phyloP scores from a whole-genome alignment of 1,140 invertebrate species.

The Arctopsyche grandis region DNA sequence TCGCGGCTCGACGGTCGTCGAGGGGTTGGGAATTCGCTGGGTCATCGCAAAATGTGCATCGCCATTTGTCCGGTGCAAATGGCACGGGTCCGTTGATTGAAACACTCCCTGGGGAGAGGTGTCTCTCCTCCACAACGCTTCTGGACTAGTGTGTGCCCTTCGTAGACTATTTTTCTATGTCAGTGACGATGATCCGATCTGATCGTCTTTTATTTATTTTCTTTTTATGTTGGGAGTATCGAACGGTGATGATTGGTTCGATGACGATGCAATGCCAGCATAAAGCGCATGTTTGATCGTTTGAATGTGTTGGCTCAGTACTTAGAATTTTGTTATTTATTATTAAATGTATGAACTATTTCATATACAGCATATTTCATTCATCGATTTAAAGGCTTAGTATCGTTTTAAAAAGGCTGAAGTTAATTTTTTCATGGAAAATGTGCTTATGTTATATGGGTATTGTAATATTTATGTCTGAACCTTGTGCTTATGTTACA shows the following conservation, averaged over 20 bases:
- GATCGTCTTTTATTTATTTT: slow-evolving; percentile 6
- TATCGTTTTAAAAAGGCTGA: no score
- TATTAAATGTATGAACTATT: no score
- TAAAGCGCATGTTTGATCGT: background rate
- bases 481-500: no score
- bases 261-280: slow-evolving; percentile 45
- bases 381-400: no score
- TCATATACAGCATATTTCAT: no score
- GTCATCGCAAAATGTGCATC: slow-evolving; percentile 32
- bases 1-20: background rate
- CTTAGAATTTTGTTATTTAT: no score
- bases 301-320: no score
- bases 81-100: slow-evolving; percentile 40
- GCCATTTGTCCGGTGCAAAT: slow-evolving; percentile 14
- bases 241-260: slow-evolving; percentile 43
- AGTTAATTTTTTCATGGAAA: no score
- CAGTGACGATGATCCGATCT: slow-evolving; percentile 26
- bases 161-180: slow-evolving; percentile 35
- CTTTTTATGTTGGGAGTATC: slow-evolving; percentile 4
- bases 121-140: background rate
- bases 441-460: no score
- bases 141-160: background rate
- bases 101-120: slow-evolving; percentile 45
- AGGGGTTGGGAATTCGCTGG: slow-evolving; percentile 3
- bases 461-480: no score